Percentiles rank a stretch among this genome's conserved stretches.
Conservation (phyloP, 2,888 invertebrate genomes). For the Enoplolaimus lenunculus region DNA sequence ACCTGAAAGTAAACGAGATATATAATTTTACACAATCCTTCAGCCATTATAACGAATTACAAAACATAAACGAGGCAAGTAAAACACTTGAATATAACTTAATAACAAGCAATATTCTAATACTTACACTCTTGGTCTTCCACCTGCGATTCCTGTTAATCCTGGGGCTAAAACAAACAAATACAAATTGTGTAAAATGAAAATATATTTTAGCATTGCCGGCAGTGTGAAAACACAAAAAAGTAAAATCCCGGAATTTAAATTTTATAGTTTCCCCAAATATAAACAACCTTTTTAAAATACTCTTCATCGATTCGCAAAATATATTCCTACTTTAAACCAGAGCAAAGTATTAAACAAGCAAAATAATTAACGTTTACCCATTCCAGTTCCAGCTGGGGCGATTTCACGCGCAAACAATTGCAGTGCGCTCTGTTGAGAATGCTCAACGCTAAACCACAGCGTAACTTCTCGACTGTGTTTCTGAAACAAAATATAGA, state of each 20-base stretch:
- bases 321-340: too few species aligned
- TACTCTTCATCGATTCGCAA: too few species aligned
- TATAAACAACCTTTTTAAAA: too few species aligned
- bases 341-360: too few species aligned
- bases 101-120: background rate
- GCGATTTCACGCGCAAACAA: conserved; percentile 46
- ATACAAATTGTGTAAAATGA: too few species aligned
- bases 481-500: too few species aligned
- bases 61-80: background rate
- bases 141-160: conserved; percentile 44
- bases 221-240: too few species aligned
- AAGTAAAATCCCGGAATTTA: too few species aligned
- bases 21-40: background rate
- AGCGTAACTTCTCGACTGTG: conserved; percentile 42
- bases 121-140: conserved; percentile 46
- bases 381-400: conserved; percentile 48
- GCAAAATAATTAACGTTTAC: too few species aligned
- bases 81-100: background rate
- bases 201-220: too few species aligned
- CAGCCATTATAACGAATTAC: background rate
- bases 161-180: conserved; percentile 44
- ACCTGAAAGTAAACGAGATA: conserved; percentile 25
- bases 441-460: conserved; percentile 47
- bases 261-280: too few species aligned
- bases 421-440: conserved; percentile 44